Evolutionary conservation across 1,140 invertebrate genomes (phyloP), one percentile per base, ranked within the genome.

Genomic region (Diachasma alloeum): DNA sequence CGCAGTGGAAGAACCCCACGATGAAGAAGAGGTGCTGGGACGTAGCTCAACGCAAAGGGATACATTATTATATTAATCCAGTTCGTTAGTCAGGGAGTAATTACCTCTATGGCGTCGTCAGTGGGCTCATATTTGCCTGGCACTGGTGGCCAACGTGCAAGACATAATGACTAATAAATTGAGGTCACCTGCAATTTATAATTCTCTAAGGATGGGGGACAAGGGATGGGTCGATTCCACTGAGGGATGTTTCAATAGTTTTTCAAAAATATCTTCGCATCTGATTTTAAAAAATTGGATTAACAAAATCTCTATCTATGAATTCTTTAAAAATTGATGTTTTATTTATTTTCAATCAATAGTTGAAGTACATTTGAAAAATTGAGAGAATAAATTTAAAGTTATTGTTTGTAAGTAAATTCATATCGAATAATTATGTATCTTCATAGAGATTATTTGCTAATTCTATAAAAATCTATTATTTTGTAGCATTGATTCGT

Each of bases 1-100:
- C 48, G 4, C 15, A 48, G 56, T 46, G 17, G n/a, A 39, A 36
- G 53, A 72, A 36, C 37, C n/a, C 69, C 31, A 2, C 31, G 69
- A 17, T 71, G 44, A 75, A 67, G 17, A 66, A 68, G 77, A 67
- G 63, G 37, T 44, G 42, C 42, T 42, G 11, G 13, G 36, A 72
- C 63, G 71, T 37, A 22, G 53, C 59, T 42, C 10, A 63, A 67
- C 69, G 68, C 75, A 80, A 81, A 83, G 81, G 78, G 79, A 83
- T 78, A 76, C 76, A 81, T 82, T 83, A 82, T 81, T 82, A 80
- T 72, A 79, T 82, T 82, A 83, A 81, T 74, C 75, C 81, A 81
- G 79, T 81, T 83, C 81, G 81, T 83, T 83, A 83, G 78, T 70
- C 76, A 75, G 79, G 74, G 79, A 76, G 81, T 81, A 82, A 83